These are phyloP conservation scores for Rhinatrema bivittatum DNA, from an alignment of 2,797 vertebrate species.

Conservation along the genomic window DNA sequence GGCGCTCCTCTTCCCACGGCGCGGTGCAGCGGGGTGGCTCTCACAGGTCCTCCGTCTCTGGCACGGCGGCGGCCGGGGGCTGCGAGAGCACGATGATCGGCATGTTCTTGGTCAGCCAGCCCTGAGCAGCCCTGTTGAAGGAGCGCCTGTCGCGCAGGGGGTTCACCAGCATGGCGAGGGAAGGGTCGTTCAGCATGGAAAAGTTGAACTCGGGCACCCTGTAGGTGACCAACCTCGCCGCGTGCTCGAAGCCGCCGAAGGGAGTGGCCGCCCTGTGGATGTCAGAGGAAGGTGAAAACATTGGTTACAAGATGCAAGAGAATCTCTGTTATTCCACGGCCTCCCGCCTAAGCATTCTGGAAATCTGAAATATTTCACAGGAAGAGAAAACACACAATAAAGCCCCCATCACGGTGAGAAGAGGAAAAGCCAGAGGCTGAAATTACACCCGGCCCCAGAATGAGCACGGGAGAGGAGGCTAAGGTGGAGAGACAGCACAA, in stretches of 20 bases:
- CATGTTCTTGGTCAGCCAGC: conserved; percentile 68
- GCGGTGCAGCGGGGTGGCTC: not conserved
- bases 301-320: not conserved
- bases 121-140: conserved; percentile 88
- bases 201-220: conserved; percentile 64
- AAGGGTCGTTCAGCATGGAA: conserved; percentile 57
- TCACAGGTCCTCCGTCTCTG: conserved; percentile 95
- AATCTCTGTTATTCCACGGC: not conserved
- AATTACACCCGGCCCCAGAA: too few relatives aligned
- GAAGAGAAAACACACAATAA: too few relatives aligned
- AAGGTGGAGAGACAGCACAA: too few relatives aligned
- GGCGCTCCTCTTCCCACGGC: too few relatives aligned
- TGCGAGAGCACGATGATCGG: conserved; percentile 45
- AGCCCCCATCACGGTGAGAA: too few relatives aligned
- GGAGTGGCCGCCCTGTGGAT: conserved; percentile 84
- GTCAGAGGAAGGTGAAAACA: conserved; percentile 21
- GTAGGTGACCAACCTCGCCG: conserved; percentile 68
- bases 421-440: too few relatives aligned
- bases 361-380: not conserved
- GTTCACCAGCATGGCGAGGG: conserved; percentile 61
- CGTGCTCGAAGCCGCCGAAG: conserved; percentile 83
- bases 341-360: not conserved
- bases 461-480: too few relatives aligned
- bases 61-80: conserved; percentile 53
- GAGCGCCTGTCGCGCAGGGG: conserved; percentile 63